These are phyloP conservation scores for Sphaerophoria rueppellii DNA, from an alignment of 2,888 invertebrate species.

Conservation along the genomic window DNA sequence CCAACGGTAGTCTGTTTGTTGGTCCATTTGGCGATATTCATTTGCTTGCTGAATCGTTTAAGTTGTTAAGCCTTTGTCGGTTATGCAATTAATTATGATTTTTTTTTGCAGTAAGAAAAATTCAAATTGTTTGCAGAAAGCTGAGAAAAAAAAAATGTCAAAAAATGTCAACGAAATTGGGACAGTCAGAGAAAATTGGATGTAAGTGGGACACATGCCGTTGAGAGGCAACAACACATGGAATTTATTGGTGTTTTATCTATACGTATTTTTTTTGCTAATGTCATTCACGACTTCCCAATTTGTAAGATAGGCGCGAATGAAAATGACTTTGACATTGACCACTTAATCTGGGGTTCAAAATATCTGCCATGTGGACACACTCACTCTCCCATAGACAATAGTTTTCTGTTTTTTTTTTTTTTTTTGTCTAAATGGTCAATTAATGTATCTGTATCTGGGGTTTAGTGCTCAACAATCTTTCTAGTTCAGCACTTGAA, in stretches of 20 bases:
- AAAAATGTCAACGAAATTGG: constrained; percentile 17
- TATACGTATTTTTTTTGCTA: constrained; percentile 10
- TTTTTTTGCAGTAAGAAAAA: constrained; percentile 22
- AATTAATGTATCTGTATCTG: constrained; percentile 59
- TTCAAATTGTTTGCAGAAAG: constrained; percentile 15
- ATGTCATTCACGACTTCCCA: constrained; percentile 22
- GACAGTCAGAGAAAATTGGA: constrained; percentile 51
- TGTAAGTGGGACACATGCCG: constrained; percentile 57
- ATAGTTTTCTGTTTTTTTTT: no score
- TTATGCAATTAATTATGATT: constrained; percentile 66
- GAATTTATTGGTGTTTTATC: not conserved
- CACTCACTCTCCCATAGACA: no score
- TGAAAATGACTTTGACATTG: constrained; percentile 72
- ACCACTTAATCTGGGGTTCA: constrained; percentile 59
- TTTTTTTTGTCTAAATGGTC: constrained; percentile 31
- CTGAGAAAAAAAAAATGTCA: constrained; percentile 21
- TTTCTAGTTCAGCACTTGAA: constrained; percentile 17
- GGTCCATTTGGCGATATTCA: constrained; percentile 63
- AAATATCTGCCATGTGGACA: not conserved
- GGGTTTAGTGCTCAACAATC: not conserved
- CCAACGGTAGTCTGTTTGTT: constrained; percentile 60
- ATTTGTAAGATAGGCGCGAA: not conserved
- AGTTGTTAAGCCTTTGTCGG: constrained; percentile 2
- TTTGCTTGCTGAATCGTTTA: constrained; percentile 48
- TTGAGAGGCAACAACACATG: constrained; percentile 15